Percentiles rank a stretch among this genome's conserved stretches.
These are phyloP conservation scores for Microtus ochrogaster DNA, from an alignment of 2,113 vertebrate species.

Conservation along the genomic window DNA sequence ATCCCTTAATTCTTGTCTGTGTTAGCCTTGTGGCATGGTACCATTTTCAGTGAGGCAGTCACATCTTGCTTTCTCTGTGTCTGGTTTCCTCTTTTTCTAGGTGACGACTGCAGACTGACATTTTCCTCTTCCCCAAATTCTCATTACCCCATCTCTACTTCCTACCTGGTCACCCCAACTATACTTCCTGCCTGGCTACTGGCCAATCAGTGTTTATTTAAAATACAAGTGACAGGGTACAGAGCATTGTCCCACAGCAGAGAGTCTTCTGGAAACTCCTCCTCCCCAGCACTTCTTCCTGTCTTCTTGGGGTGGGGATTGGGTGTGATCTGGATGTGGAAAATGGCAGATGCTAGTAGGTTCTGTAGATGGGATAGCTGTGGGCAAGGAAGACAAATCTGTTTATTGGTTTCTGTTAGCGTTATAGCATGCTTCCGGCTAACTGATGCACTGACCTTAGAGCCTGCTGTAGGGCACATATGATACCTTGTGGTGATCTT, in stretches of 20 bases:
- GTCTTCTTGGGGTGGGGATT: background rate
- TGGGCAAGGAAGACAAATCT: background rate
- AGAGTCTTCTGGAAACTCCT: background rate
- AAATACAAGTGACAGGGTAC: no score
- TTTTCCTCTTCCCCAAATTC: no score
- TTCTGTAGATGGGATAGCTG: background rate
- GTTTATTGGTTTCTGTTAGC: background rate
- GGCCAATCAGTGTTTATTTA: no score
- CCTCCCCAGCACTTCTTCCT: background rate
- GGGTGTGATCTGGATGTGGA: background rate
- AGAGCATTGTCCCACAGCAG: background rate
- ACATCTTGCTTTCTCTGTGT: no score
- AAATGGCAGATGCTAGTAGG: background rate
- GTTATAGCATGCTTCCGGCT: background rate
- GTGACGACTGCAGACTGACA: no score
- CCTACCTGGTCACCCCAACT: no score
- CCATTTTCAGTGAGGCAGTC: no score
- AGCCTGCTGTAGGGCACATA: background rate
- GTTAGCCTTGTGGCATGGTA: no score
- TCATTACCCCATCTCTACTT: no score
- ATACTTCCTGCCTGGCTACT: no score
- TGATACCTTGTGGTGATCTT: background rate
- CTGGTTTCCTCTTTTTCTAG: no score
- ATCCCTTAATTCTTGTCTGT: no score
- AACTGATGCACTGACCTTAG: background rate